Evolutionary conservation across 1,140 invertebrate genomes (phyloP).

Genomic region (Caenorhabditis elegans): WBcel235 BX284604.4:758501-759000

Average conservation of each 20-base stretch:
- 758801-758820: too few relatives aligned
- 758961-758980: not conserved
- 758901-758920: slow-evolving; percentile 38
- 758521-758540: slow-evolving; percentile 46
- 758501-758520: slow-evolving; percentile 40
- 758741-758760: too few relatives aligned
- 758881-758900: slow-evolving; percentile 27
- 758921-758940: slow-evolving; percentile 17
- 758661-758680: too few relatives aligned
- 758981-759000: not conserved
- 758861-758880: too few relatives aligned
- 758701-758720: too few relatives aligned
- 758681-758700: too few relatives aligned
- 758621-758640: not conserved
- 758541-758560: not conserved
- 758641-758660: too few relatives aligned
- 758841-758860: too few relatives aligned
- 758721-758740: too few relatives aligned
- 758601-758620: not conserved
- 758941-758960: not conserved
- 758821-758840: too few relatives aligned
- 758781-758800: too few relatives aligned
- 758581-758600: slow-evolving; percentile 15
- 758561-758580: slow-evolving; percentile 45
- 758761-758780: too few relatives aligned